A percentile compares a stretch with the other conserved stretches of the same genome.
Evolutionary conservation across 2,113 vertebrate genomes (phyloP).

Genomic region (Brachyhypopomus gauderio): DNA sequence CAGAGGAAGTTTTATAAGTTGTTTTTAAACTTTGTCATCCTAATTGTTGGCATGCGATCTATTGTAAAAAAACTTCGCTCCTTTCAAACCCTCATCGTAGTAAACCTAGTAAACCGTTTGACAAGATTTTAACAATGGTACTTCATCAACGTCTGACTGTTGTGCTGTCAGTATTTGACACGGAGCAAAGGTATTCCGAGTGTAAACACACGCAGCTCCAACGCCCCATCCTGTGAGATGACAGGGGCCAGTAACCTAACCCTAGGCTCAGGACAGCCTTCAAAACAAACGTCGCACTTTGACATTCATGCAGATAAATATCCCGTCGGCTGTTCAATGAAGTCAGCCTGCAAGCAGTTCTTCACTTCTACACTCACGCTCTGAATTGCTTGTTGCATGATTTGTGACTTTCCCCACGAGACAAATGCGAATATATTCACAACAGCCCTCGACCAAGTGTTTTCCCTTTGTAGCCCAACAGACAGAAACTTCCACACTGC

Average conservation of each 20-base stretch:
- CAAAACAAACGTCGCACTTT: constrained; percentile 69
- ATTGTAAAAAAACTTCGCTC: too few species aligned
- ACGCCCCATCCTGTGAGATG: constrained; percentile 69
- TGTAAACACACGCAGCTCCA: constrained; percentile 72
- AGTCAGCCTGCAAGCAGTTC: not conserved
- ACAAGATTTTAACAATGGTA: not conserved
- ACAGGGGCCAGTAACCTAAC: constrained; percentile 64
- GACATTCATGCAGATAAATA: constrained; percentile 88
- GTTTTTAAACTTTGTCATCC: too few species aligned
- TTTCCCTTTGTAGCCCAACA: not conserved
- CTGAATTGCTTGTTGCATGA: too few species aligned
- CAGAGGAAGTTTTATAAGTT: too few species aligned
- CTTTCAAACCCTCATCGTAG: too few species aligned
- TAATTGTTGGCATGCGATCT: too few species aligned
- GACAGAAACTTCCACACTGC: not conserved
- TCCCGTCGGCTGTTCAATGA: constrained; percentile 48
- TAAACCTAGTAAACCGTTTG: too few species aligned
- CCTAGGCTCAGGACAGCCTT: constrained; percentile 53
- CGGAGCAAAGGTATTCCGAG: constrained; percentile 15
- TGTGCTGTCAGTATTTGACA: constrained; percentile 52
- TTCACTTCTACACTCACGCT: too few species aligned
- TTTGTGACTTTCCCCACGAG: too few species aligned
- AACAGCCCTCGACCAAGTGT: constrained; percentile 10
- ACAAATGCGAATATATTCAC: not conserved
- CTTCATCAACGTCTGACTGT: constrained; percentile 26